Evolutionary conservation across 2,113 vertebrate species (phyloP).

Genomic region (Strix aluco): DNA sequence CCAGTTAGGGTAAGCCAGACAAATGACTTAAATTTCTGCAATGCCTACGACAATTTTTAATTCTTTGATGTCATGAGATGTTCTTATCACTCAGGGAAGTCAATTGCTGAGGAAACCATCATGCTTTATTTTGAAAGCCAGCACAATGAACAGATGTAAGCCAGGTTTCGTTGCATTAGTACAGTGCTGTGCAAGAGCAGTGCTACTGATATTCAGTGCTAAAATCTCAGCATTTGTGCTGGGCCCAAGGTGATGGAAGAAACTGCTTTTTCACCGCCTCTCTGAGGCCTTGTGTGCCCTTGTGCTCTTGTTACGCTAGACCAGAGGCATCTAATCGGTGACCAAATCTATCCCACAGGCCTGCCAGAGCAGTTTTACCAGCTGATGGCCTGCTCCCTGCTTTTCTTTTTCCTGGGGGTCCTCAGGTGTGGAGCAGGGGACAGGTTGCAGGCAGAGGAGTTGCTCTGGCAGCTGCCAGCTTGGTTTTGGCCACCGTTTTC

Average conservation of each 20-base stretch:
- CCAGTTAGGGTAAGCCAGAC: neutral
- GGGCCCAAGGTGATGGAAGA: neutral
- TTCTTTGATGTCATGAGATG: neutral
- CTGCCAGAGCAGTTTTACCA: neutral
- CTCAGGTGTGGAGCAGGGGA: neutral
- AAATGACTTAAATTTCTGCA: neutral
- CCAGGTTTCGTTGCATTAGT: fast-evolving
- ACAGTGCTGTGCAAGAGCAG: fast-evolving
- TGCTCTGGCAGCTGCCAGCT: neutral
- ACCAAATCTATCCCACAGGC: neutral
- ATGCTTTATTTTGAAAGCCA: neutral
- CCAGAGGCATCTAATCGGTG: neutral
- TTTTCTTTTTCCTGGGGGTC: neutral
- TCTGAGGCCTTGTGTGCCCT: neutral
- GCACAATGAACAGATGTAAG: neutral
- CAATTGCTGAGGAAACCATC: neutral
- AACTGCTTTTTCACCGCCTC: neutral
- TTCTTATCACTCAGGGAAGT: neutral
- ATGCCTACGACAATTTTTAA: neutral
- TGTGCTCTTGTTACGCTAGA: neutral
- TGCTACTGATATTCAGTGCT: fast-evolving
- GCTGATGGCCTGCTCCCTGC: neutral
- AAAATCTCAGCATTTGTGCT: neutral
- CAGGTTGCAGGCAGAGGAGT: neutral
- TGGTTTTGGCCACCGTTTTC: neutral